Evolutionary conservation across 2,888 invertebrate species (phyloP).

Genomic region (Chesias legatella): DNA sequence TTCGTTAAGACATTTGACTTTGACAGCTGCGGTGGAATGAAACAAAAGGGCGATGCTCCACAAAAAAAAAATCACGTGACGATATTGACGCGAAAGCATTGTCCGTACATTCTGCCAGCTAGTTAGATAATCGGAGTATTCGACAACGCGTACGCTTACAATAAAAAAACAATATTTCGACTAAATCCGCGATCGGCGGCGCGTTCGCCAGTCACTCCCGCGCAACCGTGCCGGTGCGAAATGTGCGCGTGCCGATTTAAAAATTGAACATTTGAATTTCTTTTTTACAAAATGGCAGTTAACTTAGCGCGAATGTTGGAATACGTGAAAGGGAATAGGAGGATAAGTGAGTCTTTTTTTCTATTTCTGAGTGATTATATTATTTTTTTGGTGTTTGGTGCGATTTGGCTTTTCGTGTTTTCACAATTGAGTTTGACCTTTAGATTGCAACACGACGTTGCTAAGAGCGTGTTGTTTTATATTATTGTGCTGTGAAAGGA

Average conservation of each 20-base stretch:
- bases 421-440: constrained; percentile 15
- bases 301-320: constrained; percentile 46
- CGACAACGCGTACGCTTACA: constrained; percentile 11
- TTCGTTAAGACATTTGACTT: too few relatives aligned
- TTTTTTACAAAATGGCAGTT: constrained; percentile 45
- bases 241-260: constrained; percentile 39
- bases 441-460: constrained; percentile 6
- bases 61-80: constrained; percentile 10
- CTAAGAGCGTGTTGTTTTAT: neutral
- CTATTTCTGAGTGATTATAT: constrained; percentile 17
- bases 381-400: constrained; percentile 12
- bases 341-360: constrained; percentile 49
- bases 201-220: constrained; percentile 49
- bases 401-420: constrained; percentile 4
- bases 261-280: too few relatives aligned
- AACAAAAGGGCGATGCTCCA: too few relatives aligned
- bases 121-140: neutral
- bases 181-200: constrained; percentile 34
- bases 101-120: neutral
- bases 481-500: constrained; percentile 8
- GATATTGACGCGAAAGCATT: too few relatives aligned
- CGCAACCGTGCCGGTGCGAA: constrained; percentile 46
- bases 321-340: constrained; percentile 42
- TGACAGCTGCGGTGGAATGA: too few relatives aligned
- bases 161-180: constrained; percentile 35